These are phyloP conservation scores for Mystacides longicornis DNA, from an alignment of 2,888 invertebrate species.

Conservation along the genomic window DNA sequence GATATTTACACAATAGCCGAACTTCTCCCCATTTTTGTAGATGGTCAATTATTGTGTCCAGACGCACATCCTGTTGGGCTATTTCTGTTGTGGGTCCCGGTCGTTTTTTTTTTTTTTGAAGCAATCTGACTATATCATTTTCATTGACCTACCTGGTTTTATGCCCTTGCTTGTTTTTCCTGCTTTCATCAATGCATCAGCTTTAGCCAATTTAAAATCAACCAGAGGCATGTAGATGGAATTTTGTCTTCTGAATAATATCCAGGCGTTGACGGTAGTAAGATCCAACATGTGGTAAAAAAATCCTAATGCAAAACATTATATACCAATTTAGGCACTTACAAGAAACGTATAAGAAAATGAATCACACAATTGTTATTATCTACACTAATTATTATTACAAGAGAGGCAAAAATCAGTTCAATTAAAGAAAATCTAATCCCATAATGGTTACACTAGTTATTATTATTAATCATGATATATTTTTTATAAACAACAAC, in stretches of 20 bases:
- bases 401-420: too few relatives aligned
- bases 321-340: too few relatives aligned
- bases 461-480: too few relatives aligned
- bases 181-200: neutral
- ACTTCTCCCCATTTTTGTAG: neutral
- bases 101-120: neutral
- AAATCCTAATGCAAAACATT: too few relatives aligned
- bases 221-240: neutral
- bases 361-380: too few relatives aligned
- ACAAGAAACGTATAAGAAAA: too few relatives aligned
- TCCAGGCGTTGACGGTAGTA: neutral
- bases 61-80: neutral
- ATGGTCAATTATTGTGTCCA: neutral
- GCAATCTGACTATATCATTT: neutral
- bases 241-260: neutral
- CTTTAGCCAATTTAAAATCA: neutral
- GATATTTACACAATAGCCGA: neutral
- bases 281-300: neutral
- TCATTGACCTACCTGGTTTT: neutral
- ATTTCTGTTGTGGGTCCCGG: neutral
- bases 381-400: too few relatives aligned
- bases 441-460: too few relatives aligned
- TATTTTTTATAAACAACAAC: too few relatives aligned
- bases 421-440: too few relatives aligned
- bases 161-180: neutral